Percentiles rank a stretch among this genome's conserved stretches.
phyloP scores from a whole-genome alignment of 2,888 invertebrate species.

The Cenopis cana region DNA sequence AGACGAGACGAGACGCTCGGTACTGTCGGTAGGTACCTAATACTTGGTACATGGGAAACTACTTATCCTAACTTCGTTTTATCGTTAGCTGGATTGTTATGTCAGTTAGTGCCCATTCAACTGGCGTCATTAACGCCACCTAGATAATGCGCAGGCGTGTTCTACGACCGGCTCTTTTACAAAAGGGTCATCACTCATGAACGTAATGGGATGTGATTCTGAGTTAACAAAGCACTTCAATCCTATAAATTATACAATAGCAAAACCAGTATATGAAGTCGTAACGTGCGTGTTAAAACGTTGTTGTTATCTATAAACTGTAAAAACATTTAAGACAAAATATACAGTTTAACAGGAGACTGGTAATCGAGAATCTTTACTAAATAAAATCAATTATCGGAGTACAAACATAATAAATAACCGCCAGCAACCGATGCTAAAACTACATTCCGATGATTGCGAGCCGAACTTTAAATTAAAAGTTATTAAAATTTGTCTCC shows the following conservation, averaged over 20 bases:
- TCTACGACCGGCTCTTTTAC: constrained; percentile 45
- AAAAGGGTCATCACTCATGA: constrained; percentile 33
- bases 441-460: constrained; percentile 12
- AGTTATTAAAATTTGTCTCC: not conserved
- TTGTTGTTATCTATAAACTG: not conserved
- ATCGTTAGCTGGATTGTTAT: constrained; percentile 76
- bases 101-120: constrained; percentile 67
- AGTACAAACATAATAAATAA: constrained; percentile 27
- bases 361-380: constrained; percentile 13
- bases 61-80: constrained; percentile 80
- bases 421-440: constrained; percentile 8
- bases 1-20: constrained; percentile 63
- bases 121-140: constrained; percentile 62
- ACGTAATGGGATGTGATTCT: constrained; percentile 24
- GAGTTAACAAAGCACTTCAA: constrained; percentile 14
- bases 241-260: constrained; percentile 16
- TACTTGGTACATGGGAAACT: constrained; percentile 77
- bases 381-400: constrained; percentile 25
- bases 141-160: constrained; percentile 54
- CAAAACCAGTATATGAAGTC: not conserved
- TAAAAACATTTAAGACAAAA: constrained; percentile 1
- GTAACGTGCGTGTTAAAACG: not conserved
- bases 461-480: not conserved
- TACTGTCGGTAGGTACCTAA: constrained; percentile 40
- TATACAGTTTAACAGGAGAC: not conserved